These are phyloP conservation scores for Sesia bembeciformis DNA, from an alignment of 2,888 invertebrate species.

Conservation along the genomic window DNA sequence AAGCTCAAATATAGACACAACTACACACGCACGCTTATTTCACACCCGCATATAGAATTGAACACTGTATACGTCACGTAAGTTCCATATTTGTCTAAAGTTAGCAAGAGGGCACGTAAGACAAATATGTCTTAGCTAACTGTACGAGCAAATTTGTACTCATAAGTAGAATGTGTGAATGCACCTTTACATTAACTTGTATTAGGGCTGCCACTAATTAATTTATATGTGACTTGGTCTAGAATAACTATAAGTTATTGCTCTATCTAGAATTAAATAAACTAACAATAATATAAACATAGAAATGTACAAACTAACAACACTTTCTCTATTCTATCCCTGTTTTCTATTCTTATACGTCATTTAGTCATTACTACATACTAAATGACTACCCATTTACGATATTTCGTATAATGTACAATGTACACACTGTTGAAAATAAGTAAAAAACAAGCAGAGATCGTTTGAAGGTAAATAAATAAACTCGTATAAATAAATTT, in stretches of 20 bases:
- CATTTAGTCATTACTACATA: too few species aligned
- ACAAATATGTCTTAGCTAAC: slow-evolving; percentile 64
- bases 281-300: background rate
- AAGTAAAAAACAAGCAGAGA: slow-evolving; percentile 25
- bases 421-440: background rate
- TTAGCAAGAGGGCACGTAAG: slow-evolving; percentile 48
- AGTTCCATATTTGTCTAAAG: slow-evolving; percentile 55
- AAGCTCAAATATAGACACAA: slow-evolving; percentile 68
- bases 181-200: slow-evolving; percentile 47
- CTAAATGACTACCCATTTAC: too few species aligned
- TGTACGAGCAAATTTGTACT: slow-evolving; percentile 61
- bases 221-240: slow-evolving; percentile 29
- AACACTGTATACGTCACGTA: slow-evolving; percentile 35
- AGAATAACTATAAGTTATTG: slow-evolving; percentile 18
- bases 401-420: too few species aligned
- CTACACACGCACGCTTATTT: slow-evolving; percentile 38
- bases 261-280: background rate
- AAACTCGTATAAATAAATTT: slow-evolving; percentile 69
- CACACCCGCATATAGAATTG: slow-evolving; percentile 37
- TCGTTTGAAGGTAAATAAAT: slow-evolving; percentile 54
- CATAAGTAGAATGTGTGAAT: slow-evolving; percentile 60
- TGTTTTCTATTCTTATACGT: too few species aligned
- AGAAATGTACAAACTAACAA: too few species aligned
- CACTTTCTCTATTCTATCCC: too few species aligned
- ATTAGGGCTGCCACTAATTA: slow-evolving; percentile 50